phyloP scores from a whole-genome alignment of 2,888 invertebrate species.

The Drosophila antonietae region DNA sequence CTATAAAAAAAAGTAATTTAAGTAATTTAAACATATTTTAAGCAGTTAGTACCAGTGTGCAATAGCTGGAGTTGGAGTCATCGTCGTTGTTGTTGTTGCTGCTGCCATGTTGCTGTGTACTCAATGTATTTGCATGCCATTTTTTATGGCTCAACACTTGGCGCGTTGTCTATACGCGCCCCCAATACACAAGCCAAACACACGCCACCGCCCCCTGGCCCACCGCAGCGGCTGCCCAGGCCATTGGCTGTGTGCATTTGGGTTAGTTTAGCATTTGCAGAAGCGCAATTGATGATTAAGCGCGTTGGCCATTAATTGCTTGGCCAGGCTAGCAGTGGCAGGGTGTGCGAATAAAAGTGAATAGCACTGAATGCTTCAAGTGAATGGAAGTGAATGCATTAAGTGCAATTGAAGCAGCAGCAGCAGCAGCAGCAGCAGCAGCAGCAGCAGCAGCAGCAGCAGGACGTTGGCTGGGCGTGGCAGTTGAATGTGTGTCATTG shows the following conservation, averaged over 20 bases:
- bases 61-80: too few relatives aligned
- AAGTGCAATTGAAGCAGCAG: conserved; percentile 14
- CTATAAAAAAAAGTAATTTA: too few relatives aligned
- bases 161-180: conserved; percentile 42
- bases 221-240: not conserved
- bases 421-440: not conserved
- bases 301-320: conserved; percentile 61
- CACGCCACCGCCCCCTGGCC: not conserved
- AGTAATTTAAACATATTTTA: not conserved
- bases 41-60: conserved; percentile 33
- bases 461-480: conserved; percentile 16
- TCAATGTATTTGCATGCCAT: conserved; percentile 52
- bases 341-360: conserved; percentile 11
- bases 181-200: not conserved
- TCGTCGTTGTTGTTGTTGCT: not conserved
- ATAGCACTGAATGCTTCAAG: conserved; percentile 18
- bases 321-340: conserved; percentile 3
- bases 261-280: conserved; percentile 46
- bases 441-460: too few relatives aligned
- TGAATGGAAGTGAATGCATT: conserved; percentile 18
- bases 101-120: conserved; percentile 21
- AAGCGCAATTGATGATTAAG: conserved; percentile 61
- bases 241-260: conserved; percentile 29
- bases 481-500: conserved; percentile 43
- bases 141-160: conserved; percentile 61